phyloP scores from a whole-genome alignment of 1,140 invertebrate genomes.

The Schlechtendalia chinensis region DNA sequence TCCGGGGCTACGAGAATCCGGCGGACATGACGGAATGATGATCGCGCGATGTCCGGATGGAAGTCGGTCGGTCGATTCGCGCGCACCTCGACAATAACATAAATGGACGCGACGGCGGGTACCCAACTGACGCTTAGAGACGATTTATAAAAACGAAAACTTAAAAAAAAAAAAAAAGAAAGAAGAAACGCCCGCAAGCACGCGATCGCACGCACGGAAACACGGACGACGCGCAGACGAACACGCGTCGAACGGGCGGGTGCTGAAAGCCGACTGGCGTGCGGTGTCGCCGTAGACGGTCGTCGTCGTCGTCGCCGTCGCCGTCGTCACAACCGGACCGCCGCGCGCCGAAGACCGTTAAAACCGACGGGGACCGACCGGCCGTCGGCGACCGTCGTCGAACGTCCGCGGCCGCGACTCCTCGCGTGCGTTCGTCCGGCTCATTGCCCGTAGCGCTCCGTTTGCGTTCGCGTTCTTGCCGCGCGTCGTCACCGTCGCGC shows the following conservation, averaged over 20 bases:
- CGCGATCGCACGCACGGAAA: background rate
- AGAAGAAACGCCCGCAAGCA: background rate
- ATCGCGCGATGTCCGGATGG: too few relatives aligned
- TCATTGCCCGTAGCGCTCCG: background rate
- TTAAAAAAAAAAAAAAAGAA: background rate
- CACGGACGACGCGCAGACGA: background rate
- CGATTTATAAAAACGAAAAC: too few relatives aligned
- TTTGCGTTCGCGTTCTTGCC: background rate
- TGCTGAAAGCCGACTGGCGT: conserved; percentile 24
- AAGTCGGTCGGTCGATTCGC: too few relatives aligned
- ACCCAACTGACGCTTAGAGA: too few relatives aligned
- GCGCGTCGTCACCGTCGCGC: background rate
- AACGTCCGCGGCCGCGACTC: background rate
- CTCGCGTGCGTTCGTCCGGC: background rate
- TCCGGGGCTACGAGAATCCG: background rate
- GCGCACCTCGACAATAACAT: too few relatives aligned
- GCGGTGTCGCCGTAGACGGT: background rate
- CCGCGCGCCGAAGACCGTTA: conserved; percentile 33
- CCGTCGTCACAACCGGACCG: background rate
- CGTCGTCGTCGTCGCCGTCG: background rate
- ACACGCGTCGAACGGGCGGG: background rate
- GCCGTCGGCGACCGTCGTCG: background rate
- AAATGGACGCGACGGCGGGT: too few relatives aligned
- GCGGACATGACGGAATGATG: background rate
- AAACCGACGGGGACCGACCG: conserved; percentile 18